Conservation (phyloP, 2,113 vertebrate species). For the Parus major region DNA sequence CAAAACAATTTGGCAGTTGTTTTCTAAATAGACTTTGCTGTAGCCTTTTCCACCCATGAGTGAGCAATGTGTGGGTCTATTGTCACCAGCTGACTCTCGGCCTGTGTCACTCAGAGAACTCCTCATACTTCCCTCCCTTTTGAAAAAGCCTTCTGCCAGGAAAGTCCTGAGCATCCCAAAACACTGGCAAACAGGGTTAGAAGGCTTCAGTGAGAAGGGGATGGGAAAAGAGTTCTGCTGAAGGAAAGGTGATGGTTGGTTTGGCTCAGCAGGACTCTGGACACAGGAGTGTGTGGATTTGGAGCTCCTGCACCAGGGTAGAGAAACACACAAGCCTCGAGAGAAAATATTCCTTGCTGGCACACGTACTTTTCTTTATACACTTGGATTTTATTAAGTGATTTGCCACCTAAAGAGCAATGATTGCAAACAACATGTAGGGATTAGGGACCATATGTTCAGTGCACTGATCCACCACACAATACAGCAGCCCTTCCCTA, state of each 20-base stretch:
- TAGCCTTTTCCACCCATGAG: not conserved
- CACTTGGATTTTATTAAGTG: not conserved
- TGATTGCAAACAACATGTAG: not conserved
- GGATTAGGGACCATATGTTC: not conserved
- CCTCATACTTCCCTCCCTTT: not conserved
- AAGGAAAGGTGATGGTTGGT: not conserved
- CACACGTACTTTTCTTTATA: not conserved
- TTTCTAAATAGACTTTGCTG: not conserved
- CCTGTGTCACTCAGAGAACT: not conserved
- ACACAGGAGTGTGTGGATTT: not conserved
- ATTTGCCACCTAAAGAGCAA: not conserved
- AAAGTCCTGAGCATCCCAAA: not conserved
- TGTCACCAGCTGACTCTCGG: not conserved
- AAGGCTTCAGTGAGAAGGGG: not conserved
- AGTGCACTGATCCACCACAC: not conserved
- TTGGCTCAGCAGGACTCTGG: not conserved
- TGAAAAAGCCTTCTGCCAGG: not conserved
- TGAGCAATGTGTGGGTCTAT: fast-evolving
- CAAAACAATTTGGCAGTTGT: not conserved
- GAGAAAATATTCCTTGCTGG: not conserved
- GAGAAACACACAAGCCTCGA: not conserved
- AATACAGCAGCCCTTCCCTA: not conserved
- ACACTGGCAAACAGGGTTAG: not conserved
- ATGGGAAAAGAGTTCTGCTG: fast-evolving
- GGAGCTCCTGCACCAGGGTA: not conserved